Conservation (phyloP, 1,140 invertebrate genomes). For the Tetramorium alpestre region DNA sequence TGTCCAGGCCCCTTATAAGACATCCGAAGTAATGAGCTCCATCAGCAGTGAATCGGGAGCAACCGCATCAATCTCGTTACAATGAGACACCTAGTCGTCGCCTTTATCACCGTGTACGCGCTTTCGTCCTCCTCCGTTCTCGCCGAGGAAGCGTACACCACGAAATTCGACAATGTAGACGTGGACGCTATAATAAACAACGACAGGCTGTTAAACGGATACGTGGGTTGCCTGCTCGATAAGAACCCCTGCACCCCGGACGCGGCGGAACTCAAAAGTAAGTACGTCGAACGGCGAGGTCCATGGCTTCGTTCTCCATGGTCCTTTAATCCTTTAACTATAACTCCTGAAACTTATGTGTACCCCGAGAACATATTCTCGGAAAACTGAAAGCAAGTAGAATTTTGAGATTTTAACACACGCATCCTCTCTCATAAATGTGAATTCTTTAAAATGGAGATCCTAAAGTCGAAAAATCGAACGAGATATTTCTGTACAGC, state of each 20-base stretch:
- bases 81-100: slow-evolving; percentile 59
- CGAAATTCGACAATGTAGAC: slow-evolving; percentile 86
- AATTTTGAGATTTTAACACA: neutral
- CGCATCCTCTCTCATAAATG: neutral
- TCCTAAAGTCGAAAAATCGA: neutral
- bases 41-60: slow-evolving; percentile 57
- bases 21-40: slow-evolving; percentile 51
- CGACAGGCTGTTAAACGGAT: slow-evolving; percentile 85
- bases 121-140: neutral
- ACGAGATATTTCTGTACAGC: neutral
- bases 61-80: slow-evolving; percentile 38
- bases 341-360: neutral
- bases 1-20: slow-evolving; percentile 63
- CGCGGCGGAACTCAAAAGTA: slow-evolving; percentile 86
- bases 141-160: slow-evolving; percentile 83
- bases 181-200: slow-evolving; percentile 86
- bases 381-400: neutral
- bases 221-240: slow-evolving; percentile 86
- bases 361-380: neutral
- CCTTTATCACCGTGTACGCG: slow-evolving; percentile 1
- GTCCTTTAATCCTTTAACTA: neutral
- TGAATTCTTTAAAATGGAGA: neutral
- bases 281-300: slow-evolving; percentile 74
- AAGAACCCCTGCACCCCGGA: slow-evolving; percentile 86
- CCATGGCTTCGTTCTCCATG: neutral